Conservation (phyloP, 2,113 vertebrate genomes). For the Grus americana region DNA sequence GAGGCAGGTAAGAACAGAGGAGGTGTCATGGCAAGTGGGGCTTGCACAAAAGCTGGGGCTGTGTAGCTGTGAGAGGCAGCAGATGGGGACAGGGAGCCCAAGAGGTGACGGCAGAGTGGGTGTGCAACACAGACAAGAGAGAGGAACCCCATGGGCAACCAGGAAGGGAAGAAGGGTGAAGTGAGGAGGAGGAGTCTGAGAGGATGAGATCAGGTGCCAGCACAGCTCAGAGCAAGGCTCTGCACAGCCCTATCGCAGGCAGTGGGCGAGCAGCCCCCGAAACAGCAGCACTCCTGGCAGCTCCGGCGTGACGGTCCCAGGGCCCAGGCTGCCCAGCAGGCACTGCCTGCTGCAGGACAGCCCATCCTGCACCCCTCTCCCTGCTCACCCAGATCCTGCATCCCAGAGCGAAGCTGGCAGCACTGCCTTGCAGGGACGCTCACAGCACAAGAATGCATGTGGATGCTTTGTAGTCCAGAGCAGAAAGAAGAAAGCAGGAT, state of each 20-base stretch:
- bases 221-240: not conserved
- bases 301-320: not conserved
- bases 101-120: not conserved
- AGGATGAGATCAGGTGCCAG: not conserved
- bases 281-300: not conserved
- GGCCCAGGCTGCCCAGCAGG: not conserved
- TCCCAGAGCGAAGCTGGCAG: not conserved
- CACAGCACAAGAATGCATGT: fast-evolving
- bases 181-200: not conserved
- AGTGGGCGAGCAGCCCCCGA: not conserved
- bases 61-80: not conserved
- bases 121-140: not conserved
- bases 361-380: not conserved
- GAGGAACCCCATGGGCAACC: not conserved
- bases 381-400: not conserved
- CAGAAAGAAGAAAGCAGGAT: not conserved
- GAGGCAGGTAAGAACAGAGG: not conserved
- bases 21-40: fast-evolving
- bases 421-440: not conserved
- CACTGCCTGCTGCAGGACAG: not conserved
- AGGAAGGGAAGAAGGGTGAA: not conserved
- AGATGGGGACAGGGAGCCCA: not conserved
- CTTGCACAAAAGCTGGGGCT: not conserved
- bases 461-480: not conserved
- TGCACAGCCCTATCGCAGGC: not conserved